Base-by-base conservation (phyloP, 2,797 vertebrate genomes). In the Pseudotriccus pelzelni region DNA sequence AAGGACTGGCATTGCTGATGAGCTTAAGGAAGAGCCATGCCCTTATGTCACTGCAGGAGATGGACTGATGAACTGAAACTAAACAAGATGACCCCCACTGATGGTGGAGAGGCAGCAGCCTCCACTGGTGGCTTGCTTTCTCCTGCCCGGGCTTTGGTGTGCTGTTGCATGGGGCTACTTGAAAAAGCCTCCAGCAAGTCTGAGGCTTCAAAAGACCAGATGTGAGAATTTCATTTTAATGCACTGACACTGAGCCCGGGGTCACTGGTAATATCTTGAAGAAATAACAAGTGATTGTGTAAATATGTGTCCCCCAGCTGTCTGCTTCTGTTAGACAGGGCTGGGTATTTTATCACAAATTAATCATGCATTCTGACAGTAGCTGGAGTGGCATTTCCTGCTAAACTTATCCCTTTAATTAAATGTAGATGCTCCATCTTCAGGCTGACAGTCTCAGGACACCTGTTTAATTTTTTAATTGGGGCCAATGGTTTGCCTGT, bases 281-380 rank as follows among this genome's bases (percentile, higher is more conserved):
- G 89, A 94, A 97, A 94, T 96, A 97, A 96, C 94, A 95, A 91
- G 90, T 25, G 17, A 68, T 91, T 87, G 96, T 96, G 96, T 95
- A 96, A 97, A 96, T 97, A 91, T n/a, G 53, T 87, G 81, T 95
- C 95, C 91, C 78, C 59, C 66, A 88, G 95, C 85, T 4, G 20
- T 88, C 82, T 94, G 77, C 84, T 95, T 94, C 95, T 96, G 87
- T 96, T 95, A 95, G 95, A 89, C 77, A 84, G 92, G 67, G 72
- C 73, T 93, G 93, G 91, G 74, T 96, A 83, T 97, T 97, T 97
- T 97, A 95, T 97, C 96, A 94, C 90, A 90, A 93, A 97, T 97
- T 97, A 97, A 98, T 97, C 97, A 96, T 95, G 95, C 92, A 94
- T 97, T 96, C 94, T 97, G 96, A 96, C 95, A 97, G 95, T 93